phyloP scores from a whole-genome alignment of 1,140 invertebrate genomes.

The Drosophila grimshawi region DNA sequence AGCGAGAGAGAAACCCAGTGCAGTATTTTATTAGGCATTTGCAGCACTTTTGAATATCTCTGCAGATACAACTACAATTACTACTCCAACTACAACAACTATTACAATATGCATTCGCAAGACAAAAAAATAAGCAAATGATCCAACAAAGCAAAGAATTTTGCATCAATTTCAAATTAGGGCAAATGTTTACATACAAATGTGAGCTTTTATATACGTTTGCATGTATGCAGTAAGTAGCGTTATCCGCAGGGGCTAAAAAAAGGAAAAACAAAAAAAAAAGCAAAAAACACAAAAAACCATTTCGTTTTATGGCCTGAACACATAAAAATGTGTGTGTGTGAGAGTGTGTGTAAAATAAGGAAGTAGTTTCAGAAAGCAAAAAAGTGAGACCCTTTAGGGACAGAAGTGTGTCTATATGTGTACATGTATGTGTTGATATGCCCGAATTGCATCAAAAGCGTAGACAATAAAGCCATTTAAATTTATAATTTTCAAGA shows the following conservation, averaged over 20 bases:
- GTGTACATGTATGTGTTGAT: neutral
- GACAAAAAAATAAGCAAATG: conserved; percentile 16
- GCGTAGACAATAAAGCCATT: too few species aligned
- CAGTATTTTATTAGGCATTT: conserved; percentile 43
- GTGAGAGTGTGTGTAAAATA: neutral
- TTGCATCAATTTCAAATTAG: conserved; percentile 13
- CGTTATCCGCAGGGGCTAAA: neutral
- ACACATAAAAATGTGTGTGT: neutral
- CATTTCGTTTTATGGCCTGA: conserved; percentile 10
- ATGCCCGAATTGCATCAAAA: neutral
- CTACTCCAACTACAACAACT: conserved; percentile 1
- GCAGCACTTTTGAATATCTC: conserved; percentile 27
- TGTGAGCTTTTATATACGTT: neutral
- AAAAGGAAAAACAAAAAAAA: too few species aligned
- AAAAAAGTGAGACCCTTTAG: neutral
- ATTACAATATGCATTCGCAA: neutral
- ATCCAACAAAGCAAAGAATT: conserved; percentile 8
- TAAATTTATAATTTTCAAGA: neutral
- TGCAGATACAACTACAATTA: conserved; percentile 1
- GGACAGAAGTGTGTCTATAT: neutral
- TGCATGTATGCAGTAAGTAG: neutral
- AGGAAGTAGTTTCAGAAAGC: neutral
- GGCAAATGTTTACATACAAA: conserved; percentile 1
- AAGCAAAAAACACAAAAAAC: neutral
- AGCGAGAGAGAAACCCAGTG: conserved; percentile 15